These are phyloP conservation scores for Gadopsis bispinosus DNA, from an alignment of 2,797 vertebrate species.

Conservation along the genomic window DNA sequence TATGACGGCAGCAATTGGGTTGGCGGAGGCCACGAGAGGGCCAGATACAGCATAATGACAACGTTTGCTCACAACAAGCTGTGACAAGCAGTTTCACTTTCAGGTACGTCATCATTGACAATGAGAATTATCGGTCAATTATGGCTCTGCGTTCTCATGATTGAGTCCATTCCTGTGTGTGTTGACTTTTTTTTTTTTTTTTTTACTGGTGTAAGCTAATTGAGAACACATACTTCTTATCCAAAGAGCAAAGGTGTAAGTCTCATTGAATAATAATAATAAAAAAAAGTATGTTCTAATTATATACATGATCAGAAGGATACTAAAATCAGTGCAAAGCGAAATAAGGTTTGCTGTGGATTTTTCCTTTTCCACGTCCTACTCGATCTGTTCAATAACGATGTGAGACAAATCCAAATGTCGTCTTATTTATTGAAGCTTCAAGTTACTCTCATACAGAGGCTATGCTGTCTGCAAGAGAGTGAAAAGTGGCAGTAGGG, in stretches of 20 bases:
- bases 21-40: constrained; percentile 9
- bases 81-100: constrained; percentile 4
- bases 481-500: no score
- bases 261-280: background rate
- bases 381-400: no score
- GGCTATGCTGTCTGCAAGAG: no score
- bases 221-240: background rate
- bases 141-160: background rate
- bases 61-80: constrained; percentile 19
- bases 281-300: background rate
- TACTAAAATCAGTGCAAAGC: background rate
- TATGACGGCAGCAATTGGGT: constrained; percentile 2
- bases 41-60: constrained; percentile 12
- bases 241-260: background rate
- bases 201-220: background rate
- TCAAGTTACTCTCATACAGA: no score
- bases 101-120: background rate
- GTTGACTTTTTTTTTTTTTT: background rate
- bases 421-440: no score
- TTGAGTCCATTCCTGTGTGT: background rate
- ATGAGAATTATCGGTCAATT: background rate
- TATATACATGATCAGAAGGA: background rate
- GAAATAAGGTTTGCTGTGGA: background rate
- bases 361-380: no score
- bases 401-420: no score